A percentile compares a stretch with the other conserved stretches of the same genome.
These are phyloP conservation scores for Gandaritis pyraliata DNA, from an alignment of 2,888 invertebrate species.

Conservation along the genomic window DNA sequence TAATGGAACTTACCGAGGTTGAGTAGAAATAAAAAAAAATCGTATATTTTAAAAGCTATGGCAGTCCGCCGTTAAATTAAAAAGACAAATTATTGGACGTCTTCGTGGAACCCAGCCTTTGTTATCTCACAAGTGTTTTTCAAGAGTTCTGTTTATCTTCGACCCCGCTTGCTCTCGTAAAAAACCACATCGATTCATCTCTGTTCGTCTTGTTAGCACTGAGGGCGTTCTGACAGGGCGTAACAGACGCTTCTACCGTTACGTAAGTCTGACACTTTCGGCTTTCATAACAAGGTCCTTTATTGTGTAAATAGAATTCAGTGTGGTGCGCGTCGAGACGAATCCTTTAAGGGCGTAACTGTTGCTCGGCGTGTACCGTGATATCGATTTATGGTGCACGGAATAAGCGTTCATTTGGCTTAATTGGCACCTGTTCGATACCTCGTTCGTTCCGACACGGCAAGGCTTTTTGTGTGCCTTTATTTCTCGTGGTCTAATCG, in stretches of 20 bases:
- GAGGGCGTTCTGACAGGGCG: slow-evolving; percentile 79
- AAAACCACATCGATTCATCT: slow-evolving; percentile 66
- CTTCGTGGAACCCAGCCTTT: slow-evolving; percentile 83
- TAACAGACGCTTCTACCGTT: slow-evolving; percentile 79
- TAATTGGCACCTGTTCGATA: slow-evolving; percentile 77
- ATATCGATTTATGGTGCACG: slow-evolving; percentile 79
- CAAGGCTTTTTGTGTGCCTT: slow-evolving; percentile 60
- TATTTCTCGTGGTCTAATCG: slow-evolving; percentile 51
- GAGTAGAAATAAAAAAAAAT: slow-evolving; percentile 67
- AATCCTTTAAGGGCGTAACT: slow-evolving; percentile 79
- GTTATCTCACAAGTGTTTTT: slow-evolving; percentile 85
- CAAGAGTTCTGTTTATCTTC: slow-evolving; percentile 79
- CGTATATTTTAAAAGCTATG: slow-evolving; percentile 78
- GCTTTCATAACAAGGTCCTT: slow-evolving; percentile 80
- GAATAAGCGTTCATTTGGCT: slow-evolving; percentile 80
- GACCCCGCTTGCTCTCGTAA: slow-evolving; percentile 62
- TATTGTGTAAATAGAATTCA: slow-evolving; percentile 70
- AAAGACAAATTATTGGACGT: slow-evolving; percentile 84
- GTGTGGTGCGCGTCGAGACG: slow-evolving; percentile 63
- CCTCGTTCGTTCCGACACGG: slow-evolving; percentile 73
- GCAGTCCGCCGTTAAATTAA: slow-evolving; percentile 83
- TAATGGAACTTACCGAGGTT: slow-evolving; percentile 76
- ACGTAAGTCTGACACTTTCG: slow-evolving; percentile 82
- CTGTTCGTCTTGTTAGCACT: slow-evolving; percentile 77
- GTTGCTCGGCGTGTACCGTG: slow-evolving; percentile 66